Percentiles rank a stretch among this genome's conserved stretches.
Evolutionary conservation across 2,888 invertebrate genomes (phyloP).

Genomic region (Amphimallon solstitiale): DNA sequence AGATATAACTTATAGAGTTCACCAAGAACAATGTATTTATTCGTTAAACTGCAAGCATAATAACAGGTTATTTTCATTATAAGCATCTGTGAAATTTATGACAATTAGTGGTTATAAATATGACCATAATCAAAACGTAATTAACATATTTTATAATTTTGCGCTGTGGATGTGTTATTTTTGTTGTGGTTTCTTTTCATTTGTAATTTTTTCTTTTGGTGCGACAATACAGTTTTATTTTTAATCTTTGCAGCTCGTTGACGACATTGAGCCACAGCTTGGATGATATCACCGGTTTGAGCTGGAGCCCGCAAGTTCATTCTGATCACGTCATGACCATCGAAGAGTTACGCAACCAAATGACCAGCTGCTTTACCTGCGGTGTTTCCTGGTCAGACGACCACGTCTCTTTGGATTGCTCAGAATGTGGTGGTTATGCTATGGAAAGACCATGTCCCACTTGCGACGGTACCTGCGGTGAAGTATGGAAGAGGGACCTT

Average conservation of each 20-base stretch:
- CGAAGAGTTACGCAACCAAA: slow-evolving; percentile 75
- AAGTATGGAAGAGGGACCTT: slow-evolving; percentile 80
- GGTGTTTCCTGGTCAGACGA: slow-evolving; percentile 83
- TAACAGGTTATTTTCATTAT: no score
- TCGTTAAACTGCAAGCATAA: no score
- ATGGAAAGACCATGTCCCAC: slow-evolving; percentile 79
- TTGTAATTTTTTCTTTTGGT: no score
- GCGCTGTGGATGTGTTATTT: no score
- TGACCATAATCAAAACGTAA: no score
- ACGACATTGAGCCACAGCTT: slow-evolving; percentile 60
- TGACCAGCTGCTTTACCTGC: slow-evolving; percentile 81
- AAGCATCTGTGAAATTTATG: no score
- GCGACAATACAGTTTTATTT: not conserved
- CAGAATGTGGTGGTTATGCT: slow-evolving; percentile 83
- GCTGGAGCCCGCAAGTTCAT: slow-evolving; percentile 46
- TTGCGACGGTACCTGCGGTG: slow-evolving; percentile 79
- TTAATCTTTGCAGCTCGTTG: slow-evolving; percentile 55
- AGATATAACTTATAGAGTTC: no score
- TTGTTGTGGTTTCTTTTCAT: no score
- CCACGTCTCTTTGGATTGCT: slow-evolving; percentile 80
- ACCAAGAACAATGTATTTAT: no score
- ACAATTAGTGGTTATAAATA: no score
- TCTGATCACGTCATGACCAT: slow-evolving; percentile 71
- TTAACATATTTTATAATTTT: no score
- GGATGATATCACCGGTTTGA: slow-evolving; percentile 58